Base-by-base conservation (phyloP, 2,113 vertebrate genomes). In the Antechinus flavipes region DNA sequence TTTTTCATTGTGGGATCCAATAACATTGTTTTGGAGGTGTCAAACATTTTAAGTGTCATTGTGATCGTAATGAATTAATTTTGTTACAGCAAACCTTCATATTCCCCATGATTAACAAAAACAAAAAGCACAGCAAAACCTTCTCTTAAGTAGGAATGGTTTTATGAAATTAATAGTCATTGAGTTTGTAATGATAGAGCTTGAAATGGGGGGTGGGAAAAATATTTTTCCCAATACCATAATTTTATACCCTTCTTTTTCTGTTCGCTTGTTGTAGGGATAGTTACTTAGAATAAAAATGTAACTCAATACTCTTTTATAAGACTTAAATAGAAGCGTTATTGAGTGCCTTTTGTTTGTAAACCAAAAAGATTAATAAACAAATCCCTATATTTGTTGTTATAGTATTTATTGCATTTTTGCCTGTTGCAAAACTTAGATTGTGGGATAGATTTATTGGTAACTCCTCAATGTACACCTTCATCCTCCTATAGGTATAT, bases 341-440 rank as follows among this genome's bases (percentile, higher is more conserved):
- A 97, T 97, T 98, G 97, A 98, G 99, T 99, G 99, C 99, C 99
- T 99, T 99, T 99, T 99, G 98, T 99, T 99, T 99, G 99, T 99
- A 99, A 99, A 99, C 98, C 99, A 99, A 99, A 99, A 84, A 84
- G 68, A 98, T 98, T 98, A 99, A 99, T 98, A 98, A 99, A 99
- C 95, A 96, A 98, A 98, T 98, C 97, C 98, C 98, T 98, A 94
- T 97, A 98, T 98, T 97, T 97, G 96, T 89, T 97, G 95, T 98
- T 97, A 53, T 46, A 92, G 96, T 98, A 96, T 98, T 97, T 97
- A 55, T 97, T 98, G 96, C 94, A 95, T 98, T 97, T 97, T 97
- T 97, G 95, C 94, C 52, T 91, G 35, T 46, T 96, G 56, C 54
- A 93, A 96, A 93, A 89, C 91, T 47, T 42, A 8, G 91, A 89